These are phyloP conservation scores for Notolabrus celidotus DNA, from an alignment of 2,797 vertebrate genomes.

Conservation along the genomic window DNA sequence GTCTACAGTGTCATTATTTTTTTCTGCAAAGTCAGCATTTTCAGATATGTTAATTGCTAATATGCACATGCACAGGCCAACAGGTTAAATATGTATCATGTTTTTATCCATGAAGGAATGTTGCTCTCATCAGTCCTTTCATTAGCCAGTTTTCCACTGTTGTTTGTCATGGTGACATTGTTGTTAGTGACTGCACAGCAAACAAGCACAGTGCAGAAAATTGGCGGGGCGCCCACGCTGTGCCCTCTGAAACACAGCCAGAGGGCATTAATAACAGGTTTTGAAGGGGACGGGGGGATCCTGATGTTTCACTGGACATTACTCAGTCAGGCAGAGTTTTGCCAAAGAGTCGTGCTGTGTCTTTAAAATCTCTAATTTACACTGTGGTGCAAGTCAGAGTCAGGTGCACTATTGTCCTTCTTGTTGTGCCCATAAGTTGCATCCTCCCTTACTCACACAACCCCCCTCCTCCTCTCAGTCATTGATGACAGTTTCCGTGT, in stretches of 20 bases:
- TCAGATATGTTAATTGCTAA: constrained; percentile 21
- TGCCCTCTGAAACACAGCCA: constrained; percentile 68
- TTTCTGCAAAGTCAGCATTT: no score
- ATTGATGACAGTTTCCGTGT: not conserved
- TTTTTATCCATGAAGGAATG: constrained; percentile 67
- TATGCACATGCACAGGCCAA: not conserved
- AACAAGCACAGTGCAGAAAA: constrained; percentile 63
- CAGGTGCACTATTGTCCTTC: not conserved
- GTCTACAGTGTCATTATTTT: no score
- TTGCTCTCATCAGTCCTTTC: constrained; percentile 62
- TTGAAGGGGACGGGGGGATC: constrained; percentile 23
- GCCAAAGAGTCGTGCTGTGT: not conserved
- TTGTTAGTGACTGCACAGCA: constrained; percentile 69
- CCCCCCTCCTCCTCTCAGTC: not conserved
- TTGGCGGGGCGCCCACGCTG: constrained; percentile 67
- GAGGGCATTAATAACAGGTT: constrained; percentile 59
- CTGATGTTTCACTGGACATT: constrained; percentile 43
- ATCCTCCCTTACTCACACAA: not conserved
- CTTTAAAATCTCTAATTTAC: not conserved
- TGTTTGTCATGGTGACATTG: constrained; percentile 72
- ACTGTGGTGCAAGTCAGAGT: not conserved
- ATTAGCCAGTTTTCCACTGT: constrained; percentile 69
- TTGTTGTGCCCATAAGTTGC: not conserved
- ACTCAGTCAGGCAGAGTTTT: constrained; percentile 17
- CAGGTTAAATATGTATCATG: constrained; percentile 51